phyloP scores from a whole-genome alignment of 53 echinoderm and acorn worm genomes.

The Crossaster papposus region DNA sequence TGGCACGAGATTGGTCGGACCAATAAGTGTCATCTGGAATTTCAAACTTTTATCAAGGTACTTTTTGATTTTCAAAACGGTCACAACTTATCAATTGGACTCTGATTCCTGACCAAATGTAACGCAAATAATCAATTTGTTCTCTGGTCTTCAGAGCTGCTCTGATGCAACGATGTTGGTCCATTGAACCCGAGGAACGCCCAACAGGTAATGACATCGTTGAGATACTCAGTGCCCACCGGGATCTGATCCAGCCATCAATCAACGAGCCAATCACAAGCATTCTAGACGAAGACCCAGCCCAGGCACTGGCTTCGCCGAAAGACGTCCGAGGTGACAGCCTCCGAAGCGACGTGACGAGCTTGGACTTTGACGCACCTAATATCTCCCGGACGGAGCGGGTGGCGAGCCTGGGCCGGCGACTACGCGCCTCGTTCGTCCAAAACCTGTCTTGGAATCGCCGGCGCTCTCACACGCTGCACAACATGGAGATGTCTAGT shows the following conservation, averaged over 20 bases:
- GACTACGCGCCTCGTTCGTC: constrained; percentile 56
- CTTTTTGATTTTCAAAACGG: too few species aligned
- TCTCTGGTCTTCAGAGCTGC: constrained; percentile 62
- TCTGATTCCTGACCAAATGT: too few species aligned
- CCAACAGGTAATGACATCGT: constrained; percentile 78
- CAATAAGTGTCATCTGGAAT: too few species aligned
- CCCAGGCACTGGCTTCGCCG: constrained; percentile 46
- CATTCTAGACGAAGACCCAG: constrained; percentile 74
- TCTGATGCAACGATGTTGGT: constrained; percentile 85
- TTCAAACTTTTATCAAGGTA: too few species aligned
- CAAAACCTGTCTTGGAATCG: constrained; percentile 43
- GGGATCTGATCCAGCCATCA: constrained; percentile 78
- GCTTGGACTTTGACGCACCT: constrained; percentile 32
- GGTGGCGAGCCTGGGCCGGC: constrained; percentile 49
- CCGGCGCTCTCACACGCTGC: constrained; percentile 8
- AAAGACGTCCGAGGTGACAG: constrained; percentile 32
- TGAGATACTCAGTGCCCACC: constrained; percentile 61
- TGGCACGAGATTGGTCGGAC: too few species aligned
- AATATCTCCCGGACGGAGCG: constrained; percentile 35
- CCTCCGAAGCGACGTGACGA: constrained; percentile 8
- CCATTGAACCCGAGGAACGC: constrained; percentile 75
- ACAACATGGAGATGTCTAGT: constrained; percentile 33
- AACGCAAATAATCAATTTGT: neutral
- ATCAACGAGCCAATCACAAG: constrained; percentile 74
- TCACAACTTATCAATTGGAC: too few species aligned